A percentile compares a stretch with the other conserved stretches of the same genome.
These are phyloP conservation scores for Pachliopta kotzebuea DNA, from an alignment of 2,888 invertebrate species.

Conservation along the genomic window DNA sequence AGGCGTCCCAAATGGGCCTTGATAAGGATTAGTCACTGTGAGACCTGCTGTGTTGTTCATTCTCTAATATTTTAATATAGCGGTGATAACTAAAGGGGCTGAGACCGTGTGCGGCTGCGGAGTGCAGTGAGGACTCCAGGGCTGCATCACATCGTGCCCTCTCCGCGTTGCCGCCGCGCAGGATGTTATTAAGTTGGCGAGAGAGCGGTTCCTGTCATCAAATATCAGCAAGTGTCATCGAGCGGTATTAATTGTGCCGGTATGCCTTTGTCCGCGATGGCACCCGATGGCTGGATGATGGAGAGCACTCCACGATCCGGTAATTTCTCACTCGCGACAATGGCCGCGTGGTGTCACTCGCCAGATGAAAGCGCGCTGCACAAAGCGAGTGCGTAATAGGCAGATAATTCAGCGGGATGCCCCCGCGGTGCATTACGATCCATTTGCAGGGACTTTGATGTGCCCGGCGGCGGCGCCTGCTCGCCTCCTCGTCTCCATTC, in stretches of 20 bases:
- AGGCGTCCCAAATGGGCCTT: no score
- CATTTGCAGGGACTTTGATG: conserved; percentile 53
- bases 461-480: conserved; percentile 27
- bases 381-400: conserved; percentile 78
- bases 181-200: conserved; percentile 9
- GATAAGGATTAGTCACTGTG: no score
- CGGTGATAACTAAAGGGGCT: no score
- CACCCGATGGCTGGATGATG: conserved; percentile 36
- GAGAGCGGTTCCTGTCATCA: conserved; percentile 32
- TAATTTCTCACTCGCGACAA: conserved; percentile 54
- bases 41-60: no score
- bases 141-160: no score
- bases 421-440: conserved; percentile 61
- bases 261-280: conserved; percentile 29
- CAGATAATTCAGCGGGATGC: conserved; percentile 67
- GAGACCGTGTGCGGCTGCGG: no score
- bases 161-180: background rate
- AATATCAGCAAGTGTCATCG: conserved; percentile 25
- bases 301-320: conserved; percentile 32
- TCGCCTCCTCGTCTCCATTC: no score
- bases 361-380: conserved; percentile 58
- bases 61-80: no score
- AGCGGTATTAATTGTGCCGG: conserved; percentile 20
- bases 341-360: conserved; percentile 53
- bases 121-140: no score